Evolutionary conservation across 2,888 invertebrate genomes (phyloP).

Genomic region (Nemapogon koenigi): DNA sequence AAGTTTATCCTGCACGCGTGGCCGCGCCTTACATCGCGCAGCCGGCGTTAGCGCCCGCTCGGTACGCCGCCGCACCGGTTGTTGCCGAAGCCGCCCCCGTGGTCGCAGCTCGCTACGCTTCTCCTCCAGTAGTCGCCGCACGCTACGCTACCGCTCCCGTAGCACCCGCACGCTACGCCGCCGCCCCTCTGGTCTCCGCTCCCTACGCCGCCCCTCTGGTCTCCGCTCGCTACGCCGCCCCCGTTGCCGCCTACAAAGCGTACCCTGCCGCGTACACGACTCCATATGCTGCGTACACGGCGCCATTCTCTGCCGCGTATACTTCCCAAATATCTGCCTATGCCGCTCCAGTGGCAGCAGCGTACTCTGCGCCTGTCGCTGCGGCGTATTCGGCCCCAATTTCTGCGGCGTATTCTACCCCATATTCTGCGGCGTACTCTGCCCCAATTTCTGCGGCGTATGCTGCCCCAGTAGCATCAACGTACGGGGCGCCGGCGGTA

Average conservation of each 20-base stretch:
- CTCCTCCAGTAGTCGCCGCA: constrained; percentile 19
- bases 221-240: constrained; percentile 9
- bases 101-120: constrained; percentile 36
- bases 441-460: constrained; percentile 13
- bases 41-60: constrained; percentile 19
- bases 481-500: constrained; percentile 38
- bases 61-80: constrained; percentile 30
- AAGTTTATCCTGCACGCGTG: constrained; percentile 16
- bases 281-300: constrained; percentile 13
- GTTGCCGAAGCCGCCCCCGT: constrained; percentile 70
- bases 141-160: constrained; percentile 20
- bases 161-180: constrained; percentile 17
- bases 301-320: constrained; percentile 23
- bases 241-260: constrained; percentile 3
- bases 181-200: constrained; percentile 21
- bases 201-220: constrained; percentile 20
- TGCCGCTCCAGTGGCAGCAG: constrained; percentile 21
- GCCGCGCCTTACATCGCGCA: constrained; percentile 22
- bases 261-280: constrained; percentile 11
- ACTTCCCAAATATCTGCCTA: constrained; percentile 22
- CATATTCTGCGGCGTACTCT: constrained; percentile 11
- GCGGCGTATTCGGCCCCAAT: constrained; percentile 38
- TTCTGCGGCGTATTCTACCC: constrained; percentile 14
- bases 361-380: constrained; percentile 21
- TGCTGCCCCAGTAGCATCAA: constrained; percentile 25